These are phyloP conservation scores for Orbicella faveolata DNA, from an alignment of 64 coral and sea anemone species.

Conservation along the genomic window DNA sequence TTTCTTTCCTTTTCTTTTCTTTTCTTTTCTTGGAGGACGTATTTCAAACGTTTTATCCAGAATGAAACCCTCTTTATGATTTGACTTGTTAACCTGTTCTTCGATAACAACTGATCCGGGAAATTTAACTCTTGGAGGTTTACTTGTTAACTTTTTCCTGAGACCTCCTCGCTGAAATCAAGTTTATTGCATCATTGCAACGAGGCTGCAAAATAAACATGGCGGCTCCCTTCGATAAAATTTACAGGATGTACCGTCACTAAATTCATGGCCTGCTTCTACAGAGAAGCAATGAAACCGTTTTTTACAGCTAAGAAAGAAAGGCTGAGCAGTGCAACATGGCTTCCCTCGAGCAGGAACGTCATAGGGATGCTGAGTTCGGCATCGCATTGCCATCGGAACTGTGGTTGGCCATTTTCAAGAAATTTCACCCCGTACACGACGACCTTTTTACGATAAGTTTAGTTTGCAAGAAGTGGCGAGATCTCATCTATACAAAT, in stretches of 20 bases:
- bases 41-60: no score
- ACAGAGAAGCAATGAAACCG: neutral
- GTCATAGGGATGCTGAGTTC: conserved; percentile 1
- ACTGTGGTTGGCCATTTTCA: conserved; percentile 81
- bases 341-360: neutral
- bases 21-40: no score
- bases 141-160: neutral
- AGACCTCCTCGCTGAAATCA: neutral
- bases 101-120: no score
- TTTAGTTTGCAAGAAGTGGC: conserved; percentile 76
- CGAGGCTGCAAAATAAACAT: conserved; percentile 14
- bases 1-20: no score
- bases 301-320: neutral
- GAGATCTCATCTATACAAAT: conserved; percentile 31
- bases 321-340: neutral
- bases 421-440: conserved; percentile 69
- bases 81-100: no score
- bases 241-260: neutral
- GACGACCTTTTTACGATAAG: conserved; percentile 65
- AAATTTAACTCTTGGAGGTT: no score
- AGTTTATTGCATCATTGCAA: neutral
- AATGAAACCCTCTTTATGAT: no score
- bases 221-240: neutral
- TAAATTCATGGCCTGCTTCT: neutral
- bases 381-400: conserved; percentile 55